These are phyloP conservation scores for Morone chrysops DNA, from an alignment of 2,113 vertebrate genomes.

Conservation along the genomic window DNA sequence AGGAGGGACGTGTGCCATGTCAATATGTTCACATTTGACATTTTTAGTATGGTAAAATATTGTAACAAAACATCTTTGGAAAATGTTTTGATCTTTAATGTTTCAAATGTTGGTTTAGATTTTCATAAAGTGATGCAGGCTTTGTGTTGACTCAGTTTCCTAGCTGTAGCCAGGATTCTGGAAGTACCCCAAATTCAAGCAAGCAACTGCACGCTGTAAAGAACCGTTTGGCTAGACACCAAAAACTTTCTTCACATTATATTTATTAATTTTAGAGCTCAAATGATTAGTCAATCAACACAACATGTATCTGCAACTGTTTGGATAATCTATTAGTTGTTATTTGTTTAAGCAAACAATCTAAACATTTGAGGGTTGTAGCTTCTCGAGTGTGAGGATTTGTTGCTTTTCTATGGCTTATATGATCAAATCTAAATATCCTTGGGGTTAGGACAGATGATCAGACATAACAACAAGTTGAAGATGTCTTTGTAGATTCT, in stretches of 20 bases:
- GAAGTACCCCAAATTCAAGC: background rate
- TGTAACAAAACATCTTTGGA: background rate
- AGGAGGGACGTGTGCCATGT: background rate
- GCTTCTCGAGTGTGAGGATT: background rate
- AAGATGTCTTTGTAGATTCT: background rate
- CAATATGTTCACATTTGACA: background rate
- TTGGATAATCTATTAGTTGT: background rate
- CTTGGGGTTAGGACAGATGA: background rate
- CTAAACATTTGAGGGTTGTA: background rate
- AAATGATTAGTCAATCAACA: background rate
- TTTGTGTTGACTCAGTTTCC: background rate
- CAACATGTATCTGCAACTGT: background rate
- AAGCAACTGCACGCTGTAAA: background rate
- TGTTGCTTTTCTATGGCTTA: background rate
- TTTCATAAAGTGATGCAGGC: background rate
- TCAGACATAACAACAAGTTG: background rate
- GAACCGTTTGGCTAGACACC: background rate
- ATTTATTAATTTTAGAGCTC: background rate
- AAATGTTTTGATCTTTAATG: background rate
- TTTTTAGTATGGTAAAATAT: background rate
- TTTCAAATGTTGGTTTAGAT: background rate
- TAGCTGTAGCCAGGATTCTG: background rate
- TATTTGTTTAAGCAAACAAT: background rate
- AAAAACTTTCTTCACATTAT: background rate
- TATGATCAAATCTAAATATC: background rate